These are phyloP conservation scores for Pilophorus perplexus DNA, from an alignment of 2,888 invertebrate genomes.

Conservation along the genomic window DNA sequence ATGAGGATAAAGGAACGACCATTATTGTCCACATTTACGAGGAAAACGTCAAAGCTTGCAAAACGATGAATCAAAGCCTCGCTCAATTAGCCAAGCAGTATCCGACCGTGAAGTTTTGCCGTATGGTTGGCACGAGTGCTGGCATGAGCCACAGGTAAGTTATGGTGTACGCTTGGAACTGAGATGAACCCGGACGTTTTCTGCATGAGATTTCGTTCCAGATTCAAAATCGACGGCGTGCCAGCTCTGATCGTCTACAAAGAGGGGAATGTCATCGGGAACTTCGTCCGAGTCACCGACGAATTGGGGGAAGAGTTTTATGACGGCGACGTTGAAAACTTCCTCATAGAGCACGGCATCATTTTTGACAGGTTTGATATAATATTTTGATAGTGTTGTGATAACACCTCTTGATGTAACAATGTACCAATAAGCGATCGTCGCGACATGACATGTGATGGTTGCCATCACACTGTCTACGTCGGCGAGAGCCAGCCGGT, in stretches of 20 bases:
- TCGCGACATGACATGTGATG: too few relatives aligned
- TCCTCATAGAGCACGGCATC: conserved; percentile 77
- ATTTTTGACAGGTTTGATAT: conserved; percentile 64
- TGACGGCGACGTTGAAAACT: conserved; percentile 84
- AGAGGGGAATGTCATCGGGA: conserved; percentile 83
- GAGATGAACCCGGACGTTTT: not conserved
- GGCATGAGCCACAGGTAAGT: conserved; percentile 65
- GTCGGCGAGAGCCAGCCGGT: too few relatives aligned
- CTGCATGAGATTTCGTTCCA: conserved; percentile 52
- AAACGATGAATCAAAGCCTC: conserved; percentile 80
- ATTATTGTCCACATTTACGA: conserved; percentile 88
- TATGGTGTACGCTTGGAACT: not conserved
- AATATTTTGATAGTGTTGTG: too few relatives aligned
- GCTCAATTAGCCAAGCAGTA: conserved; percentile 73
- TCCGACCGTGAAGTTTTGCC: conserved; percentile 83
- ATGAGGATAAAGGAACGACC: conserved; percentile 77
- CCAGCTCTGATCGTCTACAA: conserved; percentile 92
- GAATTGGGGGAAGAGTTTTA: conserved; percentile 89
- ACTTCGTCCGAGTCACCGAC: conserved; percentile 82
- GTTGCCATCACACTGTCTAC: too few relatives aligned
- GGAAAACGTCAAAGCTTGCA: conserved; percentile 65
- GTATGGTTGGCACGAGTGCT: conserved; percentile 74
- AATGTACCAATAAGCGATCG: too few relatives aligned
- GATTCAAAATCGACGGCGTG: conserved; percentile 81
- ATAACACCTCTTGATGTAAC: too few relatives aligned